Percentiles rank a stretch among this genome's conserved stretches.
Evolutionary conservation across 2,113 vertebrate species (phyloP).

Genomic region (Falcunculus frontatus): DNA sequence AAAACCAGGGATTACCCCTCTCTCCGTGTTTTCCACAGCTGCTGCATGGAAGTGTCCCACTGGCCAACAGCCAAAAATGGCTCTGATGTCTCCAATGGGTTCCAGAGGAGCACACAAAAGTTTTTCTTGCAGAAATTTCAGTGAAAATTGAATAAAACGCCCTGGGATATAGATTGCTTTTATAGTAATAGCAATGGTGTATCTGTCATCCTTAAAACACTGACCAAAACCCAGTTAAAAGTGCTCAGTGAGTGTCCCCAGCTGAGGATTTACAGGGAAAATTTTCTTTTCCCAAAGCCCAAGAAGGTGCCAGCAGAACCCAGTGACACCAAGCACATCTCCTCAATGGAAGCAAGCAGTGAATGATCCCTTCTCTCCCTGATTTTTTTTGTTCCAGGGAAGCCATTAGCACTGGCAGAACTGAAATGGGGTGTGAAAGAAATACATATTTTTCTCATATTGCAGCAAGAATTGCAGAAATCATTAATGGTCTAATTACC

Average conservation of each 20-base stretch:
- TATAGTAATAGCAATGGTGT: not conserved
- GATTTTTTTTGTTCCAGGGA: not conserved
- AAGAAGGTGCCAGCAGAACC: not conserved
- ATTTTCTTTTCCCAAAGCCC: not conserved
- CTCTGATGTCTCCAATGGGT: not conserved
- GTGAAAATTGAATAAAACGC: not conserved
- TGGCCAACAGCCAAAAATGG: not conserved
- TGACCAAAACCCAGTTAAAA: not conserved
- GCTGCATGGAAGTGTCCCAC: accelerated
- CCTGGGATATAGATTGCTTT: not conserved
- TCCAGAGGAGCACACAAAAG: not conserved
- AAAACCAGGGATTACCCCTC: not conserved
- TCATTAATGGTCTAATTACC: not conserved
- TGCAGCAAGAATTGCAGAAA: not conserved
- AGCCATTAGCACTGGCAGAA: not conserved
- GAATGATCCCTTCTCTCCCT: not conserved
- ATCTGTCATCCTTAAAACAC: not conserved
- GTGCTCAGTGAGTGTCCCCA: not conserved
- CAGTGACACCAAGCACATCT: not conserved
- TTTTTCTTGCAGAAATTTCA: not conserved
- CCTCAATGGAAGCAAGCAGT: not conserved
- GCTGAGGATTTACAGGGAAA: not conserved
- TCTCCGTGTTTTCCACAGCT: not conserved
- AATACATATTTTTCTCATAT: not conserved
- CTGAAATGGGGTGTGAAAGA: not conserved